phyloP scores from a whole-genome alignment of 2,888 invertebrate genomes.

The Cantharis lateralis region DNA sequence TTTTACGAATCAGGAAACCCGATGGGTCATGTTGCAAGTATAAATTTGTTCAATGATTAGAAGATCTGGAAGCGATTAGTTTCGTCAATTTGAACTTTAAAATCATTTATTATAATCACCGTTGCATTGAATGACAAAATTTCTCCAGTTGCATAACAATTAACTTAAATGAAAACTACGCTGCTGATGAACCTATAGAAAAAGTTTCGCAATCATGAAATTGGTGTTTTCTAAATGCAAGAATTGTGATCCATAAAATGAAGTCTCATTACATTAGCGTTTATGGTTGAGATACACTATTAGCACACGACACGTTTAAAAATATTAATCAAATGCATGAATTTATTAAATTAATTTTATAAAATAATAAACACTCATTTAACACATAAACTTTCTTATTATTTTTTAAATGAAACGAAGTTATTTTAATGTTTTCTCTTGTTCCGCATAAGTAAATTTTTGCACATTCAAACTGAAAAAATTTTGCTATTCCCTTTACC shows the following conservation, averaged over 20 bases:
- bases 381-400: conserved; percentile 21
- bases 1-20: not conserved
- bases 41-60: not conserved
- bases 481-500: conserved; percentile 13
- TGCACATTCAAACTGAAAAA: conserved; percentile 10
- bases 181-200: not conserved
- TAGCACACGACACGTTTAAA: not conserved
- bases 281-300: not conserved
- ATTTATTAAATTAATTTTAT: not conserved
- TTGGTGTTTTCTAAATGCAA: not conserved
- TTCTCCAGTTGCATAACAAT: not conserved
- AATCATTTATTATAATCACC: not conserved
- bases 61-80: not conserved
- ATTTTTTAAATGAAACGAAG: conserved; percentile 20
- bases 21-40: not conserved
- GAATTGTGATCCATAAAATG: not conserved
- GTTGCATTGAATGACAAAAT: not conserved
- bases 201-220: not conserved
- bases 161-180: not conserved
- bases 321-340: not conserved
- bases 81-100: not conserved
- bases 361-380: not conserved
- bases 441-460: conserved; percentile 25
- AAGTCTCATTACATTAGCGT: not conserved
- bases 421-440: conserved; percentile 22